Evolutionary conservation across 2,797 vertebrate species (phyloP), one percentile per base, ranked within the genome.

Genomic region (Dendrocincla tyrannina): DNA sequence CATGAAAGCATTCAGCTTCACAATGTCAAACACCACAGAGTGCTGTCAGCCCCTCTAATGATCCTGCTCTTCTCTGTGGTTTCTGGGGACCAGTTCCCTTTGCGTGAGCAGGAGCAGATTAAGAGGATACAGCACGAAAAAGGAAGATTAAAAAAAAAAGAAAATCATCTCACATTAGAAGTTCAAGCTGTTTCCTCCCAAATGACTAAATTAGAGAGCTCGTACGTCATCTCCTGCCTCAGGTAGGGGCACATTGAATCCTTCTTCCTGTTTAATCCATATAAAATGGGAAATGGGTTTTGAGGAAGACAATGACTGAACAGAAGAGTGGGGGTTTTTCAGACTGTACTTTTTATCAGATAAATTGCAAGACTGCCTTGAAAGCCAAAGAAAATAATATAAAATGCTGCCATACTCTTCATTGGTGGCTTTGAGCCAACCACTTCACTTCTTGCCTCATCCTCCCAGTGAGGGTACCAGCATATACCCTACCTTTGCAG

Each of bases 141-240:
- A 89, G 70, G 76, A 95, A 96, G 82, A 93, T 90, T 0, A 84
- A 89, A 94, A 96, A 92, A 94, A 96, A 92, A 60, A 67, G 47
- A 82, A 85, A 82, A 55, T 32, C 74, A 82, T 53, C 50, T 91
- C 67, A 76, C 89, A 69, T 81, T 93, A 90, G 74, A 95, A 92
- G 84, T 76, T 63, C 92, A 97, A 98, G 97, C 97, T 97, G 97
- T 96, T 98, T 98, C 97, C 97, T 97, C 96, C 85, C 73, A 97
- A 83, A 47, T 84, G 94, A 93, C 95, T 93, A 91, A 93, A 96
- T 93, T 56, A 97, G 95, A 92, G 75, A 95, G 81, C 58, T 66
- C 4, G 47, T 89, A 96, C 93, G 93, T 96, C 92, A 97, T 94
- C 95, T 97, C 97, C 97, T 96, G 90, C 64, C 82, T 64, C 92